Conservation (phyloP, 2,113 vertebrate species). For the Laterallus jamaicensis region DNA sequence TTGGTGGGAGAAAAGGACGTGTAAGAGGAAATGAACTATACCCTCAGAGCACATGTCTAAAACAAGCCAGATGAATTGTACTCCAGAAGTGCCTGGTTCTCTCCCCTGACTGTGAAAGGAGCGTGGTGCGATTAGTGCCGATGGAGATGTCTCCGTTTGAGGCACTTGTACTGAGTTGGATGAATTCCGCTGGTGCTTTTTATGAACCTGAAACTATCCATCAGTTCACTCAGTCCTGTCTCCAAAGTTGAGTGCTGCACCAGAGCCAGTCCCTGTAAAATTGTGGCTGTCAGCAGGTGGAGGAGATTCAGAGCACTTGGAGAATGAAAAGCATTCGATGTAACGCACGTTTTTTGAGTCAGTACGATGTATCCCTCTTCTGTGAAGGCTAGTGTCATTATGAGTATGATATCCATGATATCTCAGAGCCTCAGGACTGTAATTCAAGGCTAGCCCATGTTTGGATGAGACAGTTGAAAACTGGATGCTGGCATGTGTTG, state of each 20-base stretch:
- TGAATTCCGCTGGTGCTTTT: neutral
- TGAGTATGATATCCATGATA: neutral
- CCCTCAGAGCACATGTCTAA: neutral
- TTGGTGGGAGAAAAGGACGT: neutral
- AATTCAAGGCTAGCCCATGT: neutral
- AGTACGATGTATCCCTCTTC: neutral
- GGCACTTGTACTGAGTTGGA: neutral
- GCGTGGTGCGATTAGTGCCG: neutral
- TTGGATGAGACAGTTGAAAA: neutral
- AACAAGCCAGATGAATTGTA: neutral
- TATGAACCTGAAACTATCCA: neutral
- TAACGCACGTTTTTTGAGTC: neutral
- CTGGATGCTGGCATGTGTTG: neutral
- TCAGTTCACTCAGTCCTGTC: neutral
- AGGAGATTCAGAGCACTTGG: neutral
- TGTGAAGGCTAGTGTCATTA: neutral
- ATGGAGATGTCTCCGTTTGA: neutral
- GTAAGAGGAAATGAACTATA: neutral
- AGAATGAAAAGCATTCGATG: neutral
- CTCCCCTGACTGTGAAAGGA: neutral
- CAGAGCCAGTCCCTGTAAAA: neutral
- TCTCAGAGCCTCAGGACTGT: neutral
- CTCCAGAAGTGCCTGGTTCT: neutral
- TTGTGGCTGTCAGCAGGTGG: neutral
- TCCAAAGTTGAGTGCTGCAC: neutral